These are phyloP conservation scores for Mesodorylaimus sp. DNA, from an alignment of 2,888 invertebrate species.

Conservation along the genomic window DNA sequence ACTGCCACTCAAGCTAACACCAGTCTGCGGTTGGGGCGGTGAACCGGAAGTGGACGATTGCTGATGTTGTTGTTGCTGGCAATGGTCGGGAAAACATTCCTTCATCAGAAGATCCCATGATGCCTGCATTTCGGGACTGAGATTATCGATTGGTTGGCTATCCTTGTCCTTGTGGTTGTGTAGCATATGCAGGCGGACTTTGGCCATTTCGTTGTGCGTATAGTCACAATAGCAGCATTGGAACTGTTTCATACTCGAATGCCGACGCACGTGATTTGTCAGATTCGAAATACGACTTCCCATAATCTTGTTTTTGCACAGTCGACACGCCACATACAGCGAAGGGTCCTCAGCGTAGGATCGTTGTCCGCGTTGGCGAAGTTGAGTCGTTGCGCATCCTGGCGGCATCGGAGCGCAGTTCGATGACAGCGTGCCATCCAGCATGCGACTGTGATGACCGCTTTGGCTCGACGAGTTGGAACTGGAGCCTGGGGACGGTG, in stretches of 20 bases:
- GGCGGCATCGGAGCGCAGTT: neutral
- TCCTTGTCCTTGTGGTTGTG: slow-evolving; percentile 18
- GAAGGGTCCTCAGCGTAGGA: slow-evolving; percentile 11
- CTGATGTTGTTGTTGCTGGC: slow-evolving; percentile 10
- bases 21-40: too few species aligned
- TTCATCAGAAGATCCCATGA: slow-evolving; percentile 17
- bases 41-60: too few species aligned
- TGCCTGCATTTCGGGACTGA: slow-evolving; percentile 17
- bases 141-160: slow-evolving; percentile 15
- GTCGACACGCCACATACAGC: slow-evolving; percentile 13
- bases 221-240: slow-evolving; percentile 17
- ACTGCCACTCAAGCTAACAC: too few species aligned
- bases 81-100: slow-evolving; percentile 20
- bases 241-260: slow-evolving; percentile 19
- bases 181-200: slow-evolving; percentile 20
- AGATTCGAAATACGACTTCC: slow-evolving; percentile 17
- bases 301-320: slow-evolving; percentile 17
- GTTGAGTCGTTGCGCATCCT: slow-evolving; percentile 3
- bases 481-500: too few species aligned
- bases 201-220: slow-evolving; percentile 19
- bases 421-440: neutral
- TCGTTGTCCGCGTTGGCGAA: slow-evolving; percentile 7
- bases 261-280: slow-evolving; percentile 19
- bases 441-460: too few species aligned
- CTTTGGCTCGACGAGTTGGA: too few species aligned